A percentile compares a stretch with the other conserved stretches of the same genome.
Evolutionary conservation across 2,113 vertebrate species (phyloP).

Genomic region (Centropus unirufus): DNA sequence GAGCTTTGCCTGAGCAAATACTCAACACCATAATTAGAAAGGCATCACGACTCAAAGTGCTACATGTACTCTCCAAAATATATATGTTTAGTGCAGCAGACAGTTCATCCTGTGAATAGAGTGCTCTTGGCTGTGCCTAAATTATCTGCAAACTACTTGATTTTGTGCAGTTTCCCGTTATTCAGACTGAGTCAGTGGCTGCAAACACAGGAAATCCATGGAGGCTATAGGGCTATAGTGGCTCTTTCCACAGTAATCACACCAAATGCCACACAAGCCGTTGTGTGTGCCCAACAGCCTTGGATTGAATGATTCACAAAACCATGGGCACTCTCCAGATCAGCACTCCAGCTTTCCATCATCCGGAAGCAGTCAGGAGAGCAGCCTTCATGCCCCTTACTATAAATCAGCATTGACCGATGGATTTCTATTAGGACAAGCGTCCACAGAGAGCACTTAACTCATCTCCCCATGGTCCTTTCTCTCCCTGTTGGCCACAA

Average conservation of each 20-base stretch:
- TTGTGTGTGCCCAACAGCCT: not conserved
- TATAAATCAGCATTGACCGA: not conserved
- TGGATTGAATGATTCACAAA: not conserved
- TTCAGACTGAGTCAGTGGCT: not conserved
- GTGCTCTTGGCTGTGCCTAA: not conserved
- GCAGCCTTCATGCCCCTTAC: not conserved
- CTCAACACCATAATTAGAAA: not conserved
- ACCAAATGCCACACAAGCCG: fast-evolving
- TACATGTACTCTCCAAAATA: not conserved
- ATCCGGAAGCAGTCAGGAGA: not conserved
- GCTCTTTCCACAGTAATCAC: not conserved
- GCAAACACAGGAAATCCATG: not conserved
- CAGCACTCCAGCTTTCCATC: not conserved
- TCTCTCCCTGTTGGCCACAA: not conserved
- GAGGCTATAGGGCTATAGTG: fast-evolving
- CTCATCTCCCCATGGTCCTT: not conserved
- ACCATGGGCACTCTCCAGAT: not conserved
- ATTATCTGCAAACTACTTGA: not conserved
- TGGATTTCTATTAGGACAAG: not conserved
- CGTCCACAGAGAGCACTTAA: not conserved
- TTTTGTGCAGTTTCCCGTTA: not conserved
- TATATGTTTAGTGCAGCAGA: not conserved
- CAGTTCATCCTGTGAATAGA: not conserved
- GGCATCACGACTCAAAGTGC: not conserved
- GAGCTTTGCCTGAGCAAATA: not conserved